Evolutionary conservation across 2,113 vertebrate species (phyloP), one percentile per base, ranked within the genome.

Genomic region (Rhinolophus sinicus): DNA sequence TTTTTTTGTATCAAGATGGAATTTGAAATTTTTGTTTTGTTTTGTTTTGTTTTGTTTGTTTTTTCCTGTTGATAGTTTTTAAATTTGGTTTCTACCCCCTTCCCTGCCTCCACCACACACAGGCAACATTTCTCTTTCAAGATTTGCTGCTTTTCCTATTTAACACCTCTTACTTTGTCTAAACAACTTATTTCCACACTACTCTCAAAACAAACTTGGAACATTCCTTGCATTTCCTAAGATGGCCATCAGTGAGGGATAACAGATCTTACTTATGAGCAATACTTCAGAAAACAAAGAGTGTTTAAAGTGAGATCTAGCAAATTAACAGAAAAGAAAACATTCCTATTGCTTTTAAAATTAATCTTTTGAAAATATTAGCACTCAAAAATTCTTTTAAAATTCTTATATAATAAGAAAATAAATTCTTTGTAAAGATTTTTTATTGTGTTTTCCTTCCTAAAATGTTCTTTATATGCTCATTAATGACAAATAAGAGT

Each of bases 181-280:
- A 95, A 97, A 98, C 56, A 96, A 85, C 47, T 97, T 96, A 96
- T 97, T 98, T 97, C 75, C 65, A 87, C 7, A 40, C 76, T 78
- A 44, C 86, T 98, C 93, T 92, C 93, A 97, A 97, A 95, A n/a
- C 60, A 97, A 97, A 96, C 52, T 82, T 97, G 38, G 56, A 97
- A 90, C 87, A 95, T 85, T 93, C 67, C 93, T 96, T 97, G 75
- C 54, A 90, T 93, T 73, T 21, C 24, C 72, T 94, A 33, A 86
- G 92, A 96, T 60, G 78, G 95, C 38, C 64, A 26, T 44, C 94
- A 44, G 40, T 90, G 96, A 84, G 12, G 18, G 97, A 95, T 96
- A 92, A 56, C 72, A 94, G 62, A 88, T 98, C 87, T 92, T 97
- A 84, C 0, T 0, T 69, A 78, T 92, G 30, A 93, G 30, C 80